Base-by-base conservation (phyloP, 1,140 invertebrate species). In the Papilio xuthus region DNA sequence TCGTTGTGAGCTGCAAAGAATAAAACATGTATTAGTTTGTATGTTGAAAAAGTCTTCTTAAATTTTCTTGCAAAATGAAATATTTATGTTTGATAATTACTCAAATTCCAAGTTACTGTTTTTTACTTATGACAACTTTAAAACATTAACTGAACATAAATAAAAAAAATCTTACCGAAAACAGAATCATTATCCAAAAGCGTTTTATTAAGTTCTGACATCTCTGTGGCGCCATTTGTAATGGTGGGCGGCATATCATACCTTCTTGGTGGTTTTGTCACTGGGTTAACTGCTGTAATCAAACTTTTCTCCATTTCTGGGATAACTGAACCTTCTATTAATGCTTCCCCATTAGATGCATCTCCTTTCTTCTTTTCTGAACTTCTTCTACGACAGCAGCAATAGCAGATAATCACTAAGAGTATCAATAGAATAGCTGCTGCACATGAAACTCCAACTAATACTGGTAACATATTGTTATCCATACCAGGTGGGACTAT, bases 301-400 rank as follows among this genome's bases (percentile, higher is more conserved):
- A 97, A 92, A 79, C 96, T 97, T 88, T 97, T 98, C 83, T 97
- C 96, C 94, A 97, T 96, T 85, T 97, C 96, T 50, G 95, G 94
- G 44, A 95, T 95, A 2, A 95, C 95, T 80, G 90, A 95, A 53
- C 81, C 95, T 86, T 94, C 95, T 71, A 96, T 94, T 79, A 95
- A 92, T 47, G 96, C 95, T 84, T 94, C 94, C 44, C 95, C 95
- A 74, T 96, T 95, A 15, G 95, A 94, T 6, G 94, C 95, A 78
- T 96, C 94, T 15, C 92, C 85, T 86, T 96, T 95, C 78, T 94
- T 93, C 78, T 94, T 94, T 77, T 94, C 94, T 47, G 87, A 88
- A 44, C 91, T 87, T 9, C 95, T 93, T 18, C 94, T 94, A 75
- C 95, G 95, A 82, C 96, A 97, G 87, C 95, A 97, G 82, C 96